phyloP scores from a whole-genome alignment of 2,888 invertebrate species.

The Pollenia angustigena region DNA sequence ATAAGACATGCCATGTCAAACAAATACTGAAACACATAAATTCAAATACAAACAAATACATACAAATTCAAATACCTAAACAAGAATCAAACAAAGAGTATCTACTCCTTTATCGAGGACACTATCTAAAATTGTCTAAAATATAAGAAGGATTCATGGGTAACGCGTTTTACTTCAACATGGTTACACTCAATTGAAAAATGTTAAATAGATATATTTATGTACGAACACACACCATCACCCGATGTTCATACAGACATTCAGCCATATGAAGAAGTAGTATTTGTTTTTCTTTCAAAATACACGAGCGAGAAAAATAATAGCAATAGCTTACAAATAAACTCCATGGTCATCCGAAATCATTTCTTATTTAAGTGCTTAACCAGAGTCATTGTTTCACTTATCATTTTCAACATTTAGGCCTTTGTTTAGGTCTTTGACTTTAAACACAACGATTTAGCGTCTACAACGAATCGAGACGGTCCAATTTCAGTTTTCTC shows the following conservation, averaged over 20 bases:
- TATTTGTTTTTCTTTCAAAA: too few relatives aligned
- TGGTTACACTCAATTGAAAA: conserved; percentile 68
- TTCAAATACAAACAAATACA: conserved; percentile 28
- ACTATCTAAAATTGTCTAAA: background rate
- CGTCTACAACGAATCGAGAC: too few relatives aligned
- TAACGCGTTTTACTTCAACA: conserved; percentile 59
- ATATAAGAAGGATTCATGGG: conserved; percentile 37
- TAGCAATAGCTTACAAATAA: background rate
- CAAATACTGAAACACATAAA: conserved; percentile 54
- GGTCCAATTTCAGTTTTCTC: too few relatives aligned
- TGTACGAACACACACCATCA: background rate
- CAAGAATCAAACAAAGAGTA: background rate
- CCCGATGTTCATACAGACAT: too few relatives aligned
- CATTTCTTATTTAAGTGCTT: too few relatives aligned
- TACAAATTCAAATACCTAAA: background rate
- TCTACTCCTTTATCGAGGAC: background rate
- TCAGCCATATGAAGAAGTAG: too few relatives aligned
- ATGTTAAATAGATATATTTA: conserved; percentile 62
- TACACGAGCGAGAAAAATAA: conserved; percentile 3
- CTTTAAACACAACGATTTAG: too few relatives aligned
- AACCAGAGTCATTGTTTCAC: too few relatives aligned
- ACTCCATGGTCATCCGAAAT: too few relatives aligned
- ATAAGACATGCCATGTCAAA: conserved; percentile 62
- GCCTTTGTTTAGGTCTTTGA: too few relatives aligned
- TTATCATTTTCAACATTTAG: too few relatives aligned